Conservation (phyloP, 1,140 invertebrate species). For the Steinernema khuongi region DNA sequence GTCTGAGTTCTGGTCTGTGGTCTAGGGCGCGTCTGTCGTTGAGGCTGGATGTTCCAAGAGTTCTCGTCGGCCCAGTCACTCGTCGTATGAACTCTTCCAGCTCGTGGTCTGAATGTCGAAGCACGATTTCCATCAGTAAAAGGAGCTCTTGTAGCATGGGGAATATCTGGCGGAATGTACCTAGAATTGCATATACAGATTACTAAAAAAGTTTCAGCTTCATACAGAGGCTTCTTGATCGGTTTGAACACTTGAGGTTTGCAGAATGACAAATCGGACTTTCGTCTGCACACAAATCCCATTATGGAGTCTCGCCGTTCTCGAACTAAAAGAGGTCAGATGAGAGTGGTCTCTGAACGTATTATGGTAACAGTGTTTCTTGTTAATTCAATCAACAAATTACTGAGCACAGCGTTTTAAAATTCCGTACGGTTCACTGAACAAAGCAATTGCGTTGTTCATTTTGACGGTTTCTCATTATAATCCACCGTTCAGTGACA, state of each 20-base stretch:
- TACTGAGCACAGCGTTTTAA: too few relatives aligned
- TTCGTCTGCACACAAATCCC: neutral
- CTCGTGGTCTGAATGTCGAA: neutral
- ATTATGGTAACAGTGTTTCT: too few relatives aligned
- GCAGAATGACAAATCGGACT: neutral
- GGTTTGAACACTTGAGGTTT: neutral
- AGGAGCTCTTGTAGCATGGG: neutral
- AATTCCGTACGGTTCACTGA: too few relatives aligned
- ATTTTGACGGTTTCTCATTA: too few relatives aligned
- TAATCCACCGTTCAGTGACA: too few relatives aligned
- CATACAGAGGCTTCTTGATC: neutral
- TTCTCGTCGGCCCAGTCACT: conserved; percentile 4
- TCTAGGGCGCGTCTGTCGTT: neutral
- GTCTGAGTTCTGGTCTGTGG: neutral
- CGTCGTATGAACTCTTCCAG: neutral
- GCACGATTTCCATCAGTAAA: neutral
- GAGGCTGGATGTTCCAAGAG: neutral
- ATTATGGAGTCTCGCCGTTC: conserved; percentile 7
- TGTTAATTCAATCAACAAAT: too few relatives aligned
- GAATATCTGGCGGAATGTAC: neutral
- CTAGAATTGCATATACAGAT: neutral
- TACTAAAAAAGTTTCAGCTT: neutral
- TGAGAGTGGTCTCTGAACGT: too few relatives aligned
- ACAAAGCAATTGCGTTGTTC: too few relatives aligned
- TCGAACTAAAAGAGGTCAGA: conserved; percentile 1